Evolutionary conservation across 1,140 invertebrate genomes (phyloP).

Genomic region (Drosophila quadrilineata): DNA sequence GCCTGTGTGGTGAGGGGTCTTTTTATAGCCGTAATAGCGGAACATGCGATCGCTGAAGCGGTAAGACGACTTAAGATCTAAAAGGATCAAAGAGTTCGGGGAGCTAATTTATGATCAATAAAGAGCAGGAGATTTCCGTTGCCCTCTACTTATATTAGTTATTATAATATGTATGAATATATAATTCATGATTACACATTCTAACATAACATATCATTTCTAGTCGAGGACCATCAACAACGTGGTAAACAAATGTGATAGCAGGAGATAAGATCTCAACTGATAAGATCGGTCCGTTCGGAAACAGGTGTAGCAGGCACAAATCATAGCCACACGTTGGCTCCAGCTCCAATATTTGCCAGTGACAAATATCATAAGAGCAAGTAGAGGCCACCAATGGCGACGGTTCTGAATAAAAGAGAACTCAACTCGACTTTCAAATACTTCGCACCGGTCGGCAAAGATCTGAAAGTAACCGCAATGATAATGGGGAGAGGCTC

Average conservation of each 20-base stretch:
- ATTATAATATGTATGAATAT: too few relatives aligned
- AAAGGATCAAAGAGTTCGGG: too few relatives aligned
- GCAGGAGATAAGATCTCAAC: conserved; percentile 26
- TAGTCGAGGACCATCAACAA: background rate
- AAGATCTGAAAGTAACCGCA: conserved; percentile 44
- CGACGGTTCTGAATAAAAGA: background rate
- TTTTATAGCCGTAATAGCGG: too few relatives aligned
- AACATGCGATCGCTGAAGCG: too few relatives aligned
- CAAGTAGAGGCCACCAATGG: background rate
- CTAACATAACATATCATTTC: too few relatives aligned
- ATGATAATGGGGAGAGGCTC: conserved; percentile 37
- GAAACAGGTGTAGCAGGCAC: conserved; percentile 53
- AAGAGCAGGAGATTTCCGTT: too few relatives aligned
- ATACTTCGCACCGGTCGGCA: too few relatives aligned
- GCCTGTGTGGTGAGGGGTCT: background rate
- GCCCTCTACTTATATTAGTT: too few relatives aligned
- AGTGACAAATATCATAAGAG: conserved; percentile 1
- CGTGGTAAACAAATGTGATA: conserved; percentile 39
- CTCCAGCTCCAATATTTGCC: conserved; percentile 53
- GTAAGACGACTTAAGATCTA: too few relatives aligned
- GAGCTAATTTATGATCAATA: too few relatives aligned
- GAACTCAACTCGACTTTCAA: too few relatives aligned
- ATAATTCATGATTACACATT: too few relatives aligned
- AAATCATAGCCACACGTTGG: conserved; percentile 54
- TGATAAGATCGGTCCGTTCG: conserved; percentile 53